A percentile compares a stretch with the other conserved stretches of the same genome.
Conservation (phyloP, 2,888 invertebrate genomes). For the Cataglyphis cursor region DNA sequence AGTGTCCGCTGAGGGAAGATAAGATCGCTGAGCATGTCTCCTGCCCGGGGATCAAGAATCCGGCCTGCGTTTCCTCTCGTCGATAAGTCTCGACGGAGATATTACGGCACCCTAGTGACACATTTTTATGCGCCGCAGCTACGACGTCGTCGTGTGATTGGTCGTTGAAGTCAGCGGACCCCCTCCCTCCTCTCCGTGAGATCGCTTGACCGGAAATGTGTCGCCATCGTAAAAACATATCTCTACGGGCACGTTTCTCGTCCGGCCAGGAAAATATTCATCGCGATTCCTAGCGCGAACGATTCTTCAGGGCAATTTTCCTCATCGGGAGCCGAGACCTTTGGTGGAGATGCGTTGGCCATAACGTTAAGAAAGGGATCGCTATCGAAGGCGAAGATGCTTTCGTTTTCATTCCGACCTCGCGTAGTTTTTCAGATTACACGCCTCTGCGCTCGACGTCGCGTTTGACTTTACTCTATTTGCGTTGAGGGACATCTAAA, state of each 20-base stretch:
- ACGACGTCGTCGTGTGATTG: conserved; percentile 76
- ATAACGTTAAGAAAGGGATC: not conserved
- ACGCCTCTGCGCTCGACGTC: conserved; percentile 57
- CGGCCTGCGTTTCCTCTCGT: conserved; percentile 56
- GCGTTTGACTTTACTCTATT: conserved; percentile 77
- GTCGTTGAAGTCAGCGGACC: conserved; percentile 76
- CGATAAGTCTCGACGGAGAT: conserved; percentile 73
- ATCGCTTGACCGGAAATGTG: conserved; percentile 84
- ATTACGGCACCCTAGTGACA: conserved; percentile 82
- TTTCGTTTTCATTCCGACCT: not conserved
- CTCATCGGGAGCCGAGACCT: conserved; percentile 2
- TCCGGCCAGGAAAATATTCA: conserved; percentile 56
- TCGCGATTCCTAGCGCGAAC: conserved; percentile 19
- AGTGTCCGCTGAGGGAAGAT: conserved; percentile 42
- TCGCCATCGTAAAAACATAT: conserved; percentile 67
- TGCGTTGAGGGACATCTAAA: conserved; percentile 85
- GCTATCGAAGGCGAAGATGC: not conserved
- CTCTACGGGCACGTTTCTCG: conserved; percentile 1
- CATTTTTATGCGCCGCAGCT: conserved; percentile 80
- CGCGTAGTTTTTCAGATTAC: conserved; percentile 59
- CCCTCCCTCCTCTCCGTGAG: conserved; percentile 72
- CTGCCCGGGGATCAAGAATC: conserved; percentile 47
- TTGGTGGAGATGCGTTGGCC: not conserved
- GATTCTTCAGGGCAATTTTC: not conserved
- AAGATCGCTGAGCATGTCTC: conserved; percentile 51